Base-by-base conservation (phyloP, 2,888 invertebrate genomes). In the Amitus sp. region DNA sequence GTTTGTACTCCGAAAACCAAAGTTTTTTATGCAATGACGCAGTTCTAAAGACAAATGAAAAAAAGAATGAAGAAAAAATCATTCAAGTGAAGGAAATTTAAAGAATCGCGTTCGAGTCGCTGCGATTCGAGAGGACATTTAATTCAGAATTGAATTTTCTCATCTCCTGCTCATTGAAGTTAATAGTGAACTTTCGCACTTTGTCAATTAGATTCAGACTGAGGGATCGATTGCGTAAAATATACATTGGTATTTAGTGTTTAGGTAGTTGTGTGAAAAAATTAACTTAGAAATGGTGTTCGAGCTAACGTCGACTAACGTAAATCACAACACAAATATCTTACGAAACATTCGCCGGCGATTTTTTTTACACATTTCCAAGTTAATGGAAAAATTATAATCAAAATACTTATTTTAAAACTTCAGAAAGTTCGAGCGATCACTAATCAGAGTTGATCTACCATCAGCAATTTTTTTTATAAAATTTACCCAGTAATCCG, bases 161-260 rank as follows among this genome's bases (percentile, higher is more conserved):
- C 46, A 58, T 50, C 43, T 37, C 47, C 53, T 49, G 65, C 62
- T 62, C 65, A 46, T 62, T 53, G 51, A 65, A 56, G 47, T 52
- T 48, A 55, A 65, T 61, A 72, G 65, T 71, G 72, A 73, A 76
- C 71, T 74, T 77, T 75, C 74, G 77, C 78, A 77, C 75, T 78
- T 79, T 82, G 82, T 82, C 82, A 82, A 82, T 82, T 82, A 82
- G 82, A 80, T 82, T 81, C 81, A 82, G 82, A 82, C 82, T 82
- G 82, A 79, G 78, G 78, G 78, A 80, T 80, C 79, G 77, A 77
- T 74, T 69, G 73, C 66, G 70, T 69, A 65, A 70, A 62, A 67
- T 72, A 73, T 68, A 70, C 71, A 70, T 80, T 74, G 70, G 73
- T 75, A 75, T 78, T 76, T 68, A 62, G 63, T 74, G 75, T 73